phyloP scores from a whole-genome alignment of 2,113 vertebrate genomes.

The Pholis gunnellus region DNA sequence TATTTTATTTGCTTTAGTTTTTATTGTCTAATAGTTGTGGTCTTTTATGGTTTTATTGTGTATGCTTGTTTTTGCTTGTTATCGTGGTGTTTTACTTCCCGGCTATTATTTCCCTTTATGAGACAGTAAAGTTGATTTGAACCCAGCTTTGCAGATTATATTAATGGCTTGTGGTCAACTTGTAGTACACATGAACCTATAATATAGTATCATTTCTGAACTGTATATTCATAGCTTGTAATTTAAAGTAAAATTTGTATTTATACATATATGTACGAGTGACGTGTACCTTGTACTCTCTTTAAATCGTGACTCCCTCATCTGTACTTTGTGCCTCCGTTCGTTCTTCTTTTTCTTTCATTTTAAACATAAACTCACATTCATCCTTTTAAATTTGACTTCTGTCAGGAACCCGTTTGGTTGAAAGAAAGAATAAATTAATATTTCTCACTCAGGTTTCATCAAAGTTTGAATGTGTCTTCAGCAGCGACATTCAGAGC shows the following conservation, averaged over 20 bases:
- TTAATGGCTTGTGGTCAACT: no score
- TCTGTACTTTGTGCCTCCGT: neutral
- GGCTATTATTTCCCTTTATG: no score
- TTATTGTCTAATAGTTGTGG: neutral
- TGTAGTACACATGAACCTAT: no score
- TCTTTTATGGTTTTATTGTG: neutral
- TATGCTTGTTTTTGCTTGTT: neutral
- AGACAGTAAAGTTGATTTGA: no score
- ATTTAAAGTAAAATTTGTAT: neutral
- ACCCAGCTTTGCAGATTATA: no score
- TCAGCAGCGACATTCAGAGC: neutral
- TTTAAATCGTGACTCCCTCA: neutral
- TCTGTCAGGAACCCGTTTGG: neutral
- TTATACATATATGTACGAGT: neutral
- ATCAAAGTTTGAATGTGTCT: no score
- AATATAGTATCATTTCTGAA: no score
- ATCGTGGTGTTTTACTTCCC: no score
- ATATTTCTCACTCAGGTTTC: neutral
- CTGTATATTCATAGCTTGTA: neutral
- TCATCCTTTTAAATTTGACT: neutral
- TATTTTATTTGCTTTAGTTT: neutral
- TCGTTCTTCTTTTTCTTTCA: neutral
- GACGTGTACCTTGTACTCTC: neutral
- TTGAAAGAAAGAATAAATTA: neutral
- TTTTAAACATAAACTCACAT: neutral